These are phyloP conservation scores for Paradoxurus hermaphroditus DNA, from an alignment of 2,113 vertebrate genomes.

Conservation along the genomic window DNA sequence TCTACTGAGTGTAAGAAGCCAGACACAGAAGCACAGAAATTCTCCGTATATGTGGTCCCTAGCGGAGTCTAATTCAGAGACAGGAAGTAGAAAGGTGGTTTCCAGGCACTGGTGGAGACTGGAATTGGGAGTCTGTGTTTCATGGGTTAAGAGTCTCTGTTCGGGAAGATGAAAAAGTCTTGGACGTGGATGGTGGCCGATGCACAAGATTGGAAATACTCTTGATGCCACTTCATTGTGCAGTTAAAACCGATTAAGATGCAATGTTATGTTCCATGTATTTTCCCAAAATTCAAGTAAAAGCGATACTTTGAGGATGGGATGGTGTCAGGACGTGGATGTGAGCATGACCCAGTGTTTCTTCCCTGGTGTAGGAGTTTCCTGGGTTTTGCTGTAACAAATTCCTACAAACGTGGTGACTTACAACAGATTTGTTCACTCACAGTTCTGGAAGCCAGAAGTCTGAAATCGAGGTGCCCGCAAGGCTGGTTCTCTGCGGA, in stretches of 20 bases:
- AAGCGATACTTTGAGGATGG: neutral
- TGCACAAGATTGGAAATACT: rapidly evolving
- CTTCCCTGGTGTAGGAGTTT: neutral
- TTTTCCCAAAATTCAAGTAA: neutral
- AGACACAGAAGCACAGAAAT: neutral
- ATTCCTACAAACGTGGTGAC: neutral
- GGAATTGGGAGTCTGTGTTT: neutral
- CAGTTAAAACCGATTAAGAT: neutral
- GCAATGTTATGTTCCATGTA: neutral
- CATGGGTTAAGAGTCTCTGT: neutral
- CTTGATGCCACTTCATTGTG: neutral
- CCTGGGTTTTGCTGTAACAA: neutral
- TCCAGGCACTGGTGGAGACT: neutral
- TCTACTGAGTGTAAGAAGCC: neutral
- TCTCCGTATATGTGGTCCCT: neutral
- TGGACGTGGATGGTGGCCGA: neutral
- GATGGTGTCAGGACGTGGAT: no score
- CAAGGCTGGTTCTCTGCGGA: neutral
- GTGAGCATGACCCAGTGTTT: neutral
- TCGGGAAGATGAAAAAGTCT: neutral
- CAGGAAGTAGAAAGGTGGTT: neutral
- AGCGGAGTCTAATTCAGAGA: neutral
- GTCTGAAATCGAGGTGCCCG: neutral
- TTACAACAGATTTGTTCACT: neutral
- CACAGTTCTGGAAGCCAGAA: neutral